Conservation (phyloP, 2,888 invertebrate genomes). For the Sminthurides aquaticus region DNA sequence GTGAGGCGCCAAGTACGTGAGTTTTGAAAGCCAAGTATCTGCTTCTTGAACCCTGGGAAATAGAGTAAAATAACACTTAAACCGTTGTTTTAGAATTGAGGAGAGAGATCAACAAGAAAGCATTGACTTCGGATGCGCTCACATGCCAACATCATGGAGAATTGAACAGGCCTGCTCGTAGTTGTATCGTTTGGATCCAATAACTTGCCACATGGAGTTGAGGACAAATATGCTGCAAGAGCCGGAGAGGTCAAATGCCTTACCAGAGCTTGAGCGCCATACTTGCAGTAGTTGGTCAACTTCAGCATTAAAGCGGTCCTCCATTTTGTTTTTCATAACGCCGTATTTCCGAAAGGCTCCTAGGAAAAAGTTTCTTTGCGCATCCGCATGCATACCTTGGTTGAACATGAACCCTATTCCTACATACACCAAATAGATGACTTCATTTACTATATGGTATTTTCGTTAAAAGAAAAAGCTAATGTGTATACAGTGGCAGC, state of each 20-base stretch:
- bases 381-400: neutral
- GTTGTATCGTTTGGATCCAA: constrained; percentile 1
- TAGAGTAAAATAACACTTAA: neutral
- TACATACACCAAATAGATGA: neutral
- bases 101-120: too few relatives aligned
- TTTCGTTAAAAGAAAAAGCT: neutral
- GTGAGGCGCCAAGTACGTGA: neutral
- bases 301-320: neutral
- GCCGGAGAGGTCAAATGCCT: neutral
- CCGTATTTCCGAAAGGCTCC: neutral
- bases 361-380: neutral
- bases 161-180: neutral
- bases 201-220: neutral
- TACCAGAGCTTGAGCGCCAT: neutral
- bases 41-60: neutral
- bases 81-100: too few relatives aligned
- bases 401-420: neutral
- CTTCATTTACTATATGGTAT: neutral
- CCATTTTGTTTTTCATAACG: neutral
- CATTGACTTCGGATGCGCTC: too few relatives aligned
- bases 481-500: too few relatives aligned
- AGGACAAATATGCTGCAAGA: neutral
- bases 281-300: neutral
- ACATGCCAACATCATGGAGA: neutral
- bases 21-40: neutral